phyloP scores from a whole-genome alignment of 2,888 invertebrate genomes.

The Eupithecia vulgata region DNA sequence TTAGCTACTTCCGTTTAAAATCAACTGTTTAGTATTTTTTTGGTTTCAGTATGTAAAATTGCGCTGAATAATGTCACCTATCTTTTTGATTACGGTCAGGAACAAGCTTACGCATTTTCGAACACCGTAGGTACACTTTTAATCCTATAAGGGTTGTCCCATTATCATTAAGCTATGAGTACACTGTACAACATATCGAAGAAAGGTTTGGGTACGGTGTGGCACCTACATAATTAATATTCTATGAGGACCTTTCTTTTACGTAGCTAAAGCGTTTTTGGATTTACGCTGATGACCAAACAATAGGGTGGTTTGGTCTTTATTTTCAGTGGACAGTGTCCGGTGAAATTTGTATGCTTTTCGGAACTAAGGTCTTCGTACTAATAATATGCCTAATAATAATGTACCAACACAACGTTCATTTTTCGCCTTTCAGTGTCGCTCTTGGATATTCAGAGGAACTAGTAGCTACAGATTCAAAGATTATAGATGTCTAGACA shows the following conservation, averaged over 20 bases:
- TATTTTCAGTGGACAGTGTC: neutral
- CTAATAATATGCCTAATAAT: too few relatives aligned
- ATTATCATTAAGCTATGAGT: constrained; percentile 51
- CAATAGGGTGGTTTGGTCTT: neutral
- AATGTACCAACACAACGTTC: too few relatives aligned
- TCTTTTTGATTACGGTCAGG: constrained; percentile 19
- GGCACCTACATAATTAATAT: constrained; percentile 37
- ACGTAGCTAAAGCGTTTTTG: constrained; percentile 33
- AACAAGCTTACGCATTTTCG: constrained; percentile 32
- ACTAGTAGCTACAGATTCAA: too few relatives aligned
- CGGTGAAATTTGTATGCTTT: neutral
- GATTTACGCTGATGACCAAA: constrained; percentile 29
- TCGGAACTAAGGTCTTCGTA: too few relatives aligned
- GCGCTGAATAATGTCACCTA: neutral
- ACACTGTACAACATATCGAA: constrained; percentile 47
- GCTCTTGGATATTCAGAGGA: too few relatives aligned
- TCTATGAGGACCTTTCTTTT: constrained; percentile 28
- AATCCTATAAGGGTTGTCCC: constrained; percentile 52
- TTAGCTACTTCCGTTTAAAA: neutral
- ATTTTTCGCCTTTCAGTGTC: too few relatives aligned
- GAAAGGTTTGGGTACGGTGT: constrained; percentile 44
- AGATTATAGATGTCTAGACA: too few relatives aligned
- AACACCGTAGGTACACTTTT: constrained; percentile 46
- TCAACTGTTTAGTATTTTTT: neutral
- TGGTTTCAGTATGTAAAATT: neutral